Evolutionary conservation across 2,797 vertebrate species (phyloP), one percentile per base, ranked within the genome.

Genomic region (Neosilurus hyrtlii): DNA sequence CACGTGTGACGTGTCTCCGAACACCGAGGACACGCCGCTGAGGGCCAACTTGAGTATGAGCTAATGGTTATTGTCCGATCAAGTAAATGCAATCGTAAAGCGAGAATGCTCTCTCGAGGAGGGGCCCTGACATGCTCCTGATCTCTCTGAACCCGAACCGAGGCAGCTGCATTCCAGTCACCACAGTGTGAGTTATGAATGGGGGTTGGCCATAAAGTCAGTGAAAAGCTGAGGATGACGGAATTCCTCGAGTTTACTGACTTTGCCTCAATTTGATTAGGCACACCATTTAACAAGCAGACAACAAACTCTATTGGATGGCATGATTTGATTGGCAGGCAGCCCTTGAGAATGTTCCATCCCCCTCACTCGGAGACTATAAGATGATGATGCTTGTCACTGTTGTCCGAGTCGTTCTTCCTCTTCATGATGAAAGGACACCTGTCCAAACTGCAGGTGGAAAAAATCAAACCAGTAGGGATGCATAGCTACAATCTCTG

Each of bases 41-140:
- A 86, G 74, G 77, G 85, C 81, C 78, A 86, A 66, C 75, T 84
- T 78, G 73, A 86, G 81, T 79, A 77, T 79, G 82, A 80, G 76
- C 56, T 86, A 82, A 88, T 85, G 78, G 56, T 79, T 57, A 84
- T 89, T 88, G 86, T 89, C 79, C 18, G n/a, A 26, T 65, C 20
- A 61, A 62, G 77, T 79, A 67, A 77, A 77, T 49, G 52, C 63
- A 65, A 57, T 87, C 61, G n/a, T 52, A 35, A 68, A 75, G 80
- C 83, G 68, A 84, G 79, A 86, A 78, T 83, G 35, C 43, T 57
- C 66, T 57, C 54, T 81, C 18, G 61, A 12, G 71, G 66, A 77
- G 82, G 84, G 82, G 82, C 82, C 79, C 24, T 76, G 83, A 83
- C 78, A 79, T 88, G 88, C 72, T 83, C 82, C 77, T 82, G 76